A percentile compares a stretch with the other conserved stretches of the same genome.
Evolutionary conservation across 2,113 vertebrate genomes (phyloP).

Genomic region (Poeciliopsis occidentalis): DNA sequence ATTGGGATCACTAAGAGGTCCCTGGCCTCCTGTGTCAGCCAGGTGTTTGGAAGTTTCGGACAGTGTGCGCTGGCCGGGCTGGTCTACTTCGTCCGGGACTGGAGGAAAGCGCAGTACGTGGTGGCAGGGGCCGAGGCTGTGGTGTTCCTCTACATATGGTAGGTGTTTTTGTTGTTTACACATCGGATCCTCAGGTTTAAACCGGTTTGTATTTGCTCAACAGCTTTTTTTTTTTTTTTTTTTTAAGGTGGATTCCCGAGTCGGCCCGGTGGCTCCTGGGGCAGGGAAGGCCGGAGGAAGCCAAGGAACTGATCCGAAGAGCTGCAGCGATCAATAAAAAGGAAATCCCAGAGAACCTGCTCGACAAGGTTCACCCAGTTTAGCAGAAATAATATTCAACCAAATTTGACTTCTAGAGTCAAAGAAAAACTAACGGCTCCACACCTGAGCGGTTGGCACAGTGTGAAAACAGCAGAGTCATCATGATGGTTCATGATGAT

Average conservation of each 20-base stretch:
- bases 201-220: too few species aligned
- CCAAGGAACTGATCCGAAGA: constrained; percentile 28
- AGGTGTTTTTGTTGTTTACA: constrained; percentile 12
- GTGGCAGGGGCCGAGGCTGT: constrained; percentile 49
- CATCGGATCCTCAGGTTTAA: not conserved
- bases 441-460: too few species aligned
- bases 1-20: constrained; percentile 61
- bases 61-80: constrained; percentile 71
- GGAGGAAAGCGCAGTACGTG: constrained; percentile 79
- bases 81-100: constrained; percentile 75
- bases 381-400: not conserved
- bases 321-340: constrained; percentile 54
- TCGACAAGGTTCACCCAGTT: constrained; percentile 9
- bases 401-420: not conserved
- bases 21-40: constrained; percentile 49
- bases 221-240: not conserved
- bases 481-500: too few species aligned
- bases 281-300: constrained; percentile 36
- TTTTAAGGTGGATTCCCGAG: constrained; percentile 56
- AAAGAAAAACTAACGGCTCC: too few species aligned
- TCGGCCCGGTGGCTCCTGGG: constrained; percentile 56
- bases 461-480: too few species aligned
- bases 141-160: constrained; percentile 78
- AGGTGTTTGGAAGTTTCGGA: constrained; percentile 43
- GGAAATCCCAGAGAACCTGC: constrained; percentile 42